phyloP scores from a whole-genome alignment of 2,888 invertebrate genomes.

The Pseudococcus longispinus region DNA sequence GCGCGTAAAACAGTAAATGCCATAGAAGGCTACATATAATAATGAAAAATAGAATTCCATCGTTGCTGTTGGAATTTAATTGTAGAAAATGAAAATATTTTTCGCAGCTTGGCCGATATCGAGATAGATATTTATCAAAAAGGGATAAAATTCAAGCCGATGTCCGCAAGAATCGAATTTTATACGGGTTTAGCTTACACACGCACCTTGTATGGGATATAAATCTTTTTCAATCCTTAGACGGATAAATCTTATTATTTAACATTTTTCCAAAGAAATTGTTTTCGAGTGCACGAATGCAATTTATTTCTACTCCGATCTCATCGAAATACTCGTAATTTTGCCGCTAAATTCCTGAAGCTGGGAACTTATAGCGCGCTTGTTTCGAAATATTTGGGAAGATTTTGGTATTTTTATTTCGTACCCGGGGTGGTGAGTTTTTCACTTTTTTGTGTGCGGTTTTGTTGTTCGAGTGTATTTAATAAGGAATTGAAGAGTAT shows the following conservation, averaged over 20 bases:
- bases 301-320: neutral
- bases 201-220: neutral
- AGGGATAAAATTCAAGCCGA: neutral
- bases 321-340: neutral
- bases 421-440: too few relatives aligned
- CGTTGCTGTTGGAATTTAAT: neutral
- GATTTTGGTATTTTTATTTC: neutral
- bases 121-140: constrained; percentile 7
- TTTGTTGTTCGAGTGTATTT: too few relatives aligned
- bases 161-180: constrained; percentile 12
- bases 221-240: constrained; percentile 27
- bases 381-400: neutral
- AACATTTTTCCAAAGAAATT: constrained; percentile 3
- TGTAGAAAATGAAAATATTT: constrained; percentile 2
- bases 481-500: too few relatives aligned
- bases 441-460: too few relatives aligned
- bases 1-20: neutral
- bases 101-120: neutral
- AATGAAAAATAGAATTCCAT: neutral
- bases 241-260: constrained; percentile 31
- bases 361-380: neutral
- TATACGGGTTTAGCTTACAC: neutral
- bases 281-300: neutral
- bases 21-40: neutral
- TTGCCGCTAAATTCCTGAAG: neutral